Evolutionary conservation across 2,113 vertebrate species (phyloP), one percentile per base, ranked within the genome.

Genomic region (Catharus bicknelli): DNA sequence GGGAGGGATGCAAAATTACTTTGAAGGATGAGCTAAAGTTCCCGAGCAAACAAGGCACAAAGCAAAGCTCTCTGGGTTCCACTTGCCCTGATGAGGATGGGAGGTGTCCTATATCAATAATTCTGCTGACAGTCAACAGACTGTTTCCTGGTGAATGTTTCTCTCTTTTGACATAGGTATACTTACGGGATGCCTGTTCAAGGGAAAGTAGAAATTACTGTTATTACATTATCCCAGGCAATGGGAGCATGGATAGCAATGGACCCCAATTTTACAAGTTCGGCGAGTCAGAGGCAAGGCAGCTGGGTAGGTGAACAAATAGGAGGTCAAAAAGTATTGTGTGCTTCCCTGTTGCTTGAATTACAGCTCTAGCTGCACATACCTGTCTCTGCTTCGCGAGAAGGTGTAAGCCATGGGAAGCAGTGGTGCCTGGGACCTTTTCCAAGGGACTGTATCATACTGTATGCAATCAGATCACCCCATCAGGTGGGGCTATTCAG

Each of bases 181-280:
- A 97, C 95, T 18, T 97, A 97, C 7, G 96, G 97, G 32, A 98
- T 97, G 72, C 94, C 95, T 0, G 10, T 96, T 68, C 83, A 59
- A 16, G 97, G 96, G 16, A 30, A 79, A 13, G 45, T 38, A 50
- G 6, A 58, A 13, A 36, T 93, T 7, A 30, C 3, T 3, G 34
- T 94, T 50, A 19, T 4, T 15, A 15, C 2, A 8, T 6, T 4
- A 26, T 50, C 32, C 34, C 18, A 57, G 23, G 4, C 2, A 16
- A 4, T 8, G 27, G 26, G 26, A 51, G 26, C 6, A 51, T 10
- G 26, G 26, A 29, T 10, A 2, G 3, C 2, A 16, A 4, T 8
- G 4, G 1, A 48, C 42, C 5, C 0, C 8, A 0, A 0, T 48
- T 18, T 36, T 11, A 10, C 30, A 29, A 43, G 13, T 12, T 48